Evolutionary conservation across 2,113 vertebrate species (phyloP).

Genomic region (Urocolius indicus): DNA sequence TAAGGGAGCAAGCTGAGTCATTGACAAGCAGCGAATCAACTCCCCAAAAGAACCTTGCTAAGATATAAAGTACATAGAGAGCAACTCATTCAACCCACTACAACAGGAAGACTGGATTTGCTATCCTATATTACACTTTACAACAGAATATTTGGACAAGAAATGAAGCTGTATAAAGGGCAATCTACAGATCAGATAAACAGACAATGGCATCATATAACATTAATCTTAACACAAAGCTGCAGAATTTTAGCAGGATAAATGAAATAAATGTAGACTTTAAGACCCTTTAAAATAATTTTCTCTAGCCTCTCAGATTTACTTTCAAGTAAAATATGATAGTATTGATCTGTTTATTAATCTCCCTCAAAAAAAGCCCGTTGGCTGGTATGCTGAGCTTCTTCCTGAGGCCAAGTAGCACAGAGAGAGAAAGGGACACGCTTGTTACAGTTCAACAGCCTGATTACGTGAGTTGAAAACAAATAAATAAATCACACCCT

Average conservation of each 20-base stretch:
- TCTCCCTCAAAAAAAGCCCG: neutral
- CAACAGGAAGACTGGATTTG: neutral
- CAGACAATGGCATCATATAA: neutral
- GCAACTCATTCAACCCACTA: neutral
- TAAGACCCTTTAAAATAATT: neutral
- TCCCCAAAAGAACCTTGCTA: neutral
- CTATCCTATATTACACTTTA: neutral
- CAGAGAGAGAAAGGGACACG: neutral
- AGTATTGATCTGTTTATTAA: neutral
- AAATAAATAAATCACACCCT: neutral
- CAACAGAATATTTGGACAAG: neutral
- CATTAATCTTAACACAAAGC: neutral
- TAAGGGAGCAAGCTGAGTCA: neutral
- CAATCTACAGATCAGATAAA: neutral
- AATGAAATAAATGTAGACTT: neutral
- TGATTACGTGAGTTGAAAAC: neutral
- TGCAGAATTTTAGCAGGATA: neutral
- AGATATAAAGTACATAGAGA: neutral
- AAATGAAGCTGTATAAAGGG: neutral
- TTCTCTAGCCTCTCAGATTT: neutral
- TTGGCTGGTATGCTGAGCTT: neutral
- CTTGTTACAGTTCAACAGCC: conserved; percentile 1
- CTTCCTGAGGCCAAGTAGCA: neutral
- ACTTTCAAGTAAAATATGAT: neutral
- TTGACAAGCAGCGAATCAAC: neutral